These are phyloP conservation scores for Ernsta delagoae DNA, from an alignment of 2,888 invertebrate species.

Conservation along the genomic window DNA sequence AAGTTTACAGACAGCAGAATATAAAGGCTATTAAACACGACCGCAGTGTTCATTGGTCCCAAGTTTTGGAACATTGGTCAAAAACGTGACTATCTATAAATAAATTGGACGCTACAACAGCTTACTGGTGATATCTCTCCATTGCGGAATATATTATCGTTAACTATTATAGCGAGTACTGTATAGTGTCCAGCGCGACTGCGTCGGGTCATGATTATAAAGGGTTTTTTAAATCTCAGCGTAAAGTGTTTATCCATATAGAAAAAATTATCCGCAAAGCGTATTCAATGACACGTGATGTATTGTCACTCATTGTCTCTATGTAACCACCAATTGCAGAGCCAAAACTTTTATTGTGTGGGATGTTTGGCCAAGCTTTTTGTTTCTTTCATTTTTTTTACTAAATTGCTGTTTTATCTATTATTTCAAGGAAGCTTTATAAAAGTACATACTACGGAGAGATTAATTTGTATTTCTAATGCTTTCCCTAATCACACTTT, in stretches of 20 bases:
- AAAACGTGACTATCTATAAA: conserved; percentile 6
- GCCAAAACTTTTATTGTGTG: too few relatives aligned
- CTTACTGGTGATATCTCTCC: conserved; percentile 15
- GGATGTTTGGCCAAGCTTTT: too few relatives aligned
- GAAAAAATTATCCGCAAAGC: background rate
- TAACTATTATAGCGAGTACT: conserved; percentile 4
- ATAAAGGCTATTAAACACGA: too few relatives aligned
- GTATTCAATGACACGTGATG: conserved; percentile 20
- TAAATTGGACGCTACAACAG: conserved; percentile 3
- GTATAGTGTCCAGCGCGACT: conserved; percentile 14
- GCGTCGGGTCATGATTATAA: background rate
- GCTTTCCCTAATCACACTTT: too few relatives aligned
- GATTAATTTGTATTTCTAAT: too few relatives aligned
- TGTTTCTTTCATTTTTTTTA: too few relatives aligned
- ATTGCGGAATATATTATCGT: conserved; percentile 22
- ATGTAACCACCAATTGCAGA: too few relatives aligned
- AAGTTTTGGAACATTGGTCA: background rate
- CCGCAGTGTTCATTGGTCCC: too few relatives aligned
- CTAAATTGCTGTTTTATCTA: too few relatives aligned
- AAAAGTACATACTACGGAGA: too few relatives aligned
- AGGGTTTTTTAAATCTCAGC: conserved; percentile 13
- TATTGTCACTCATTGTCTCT: background rate
- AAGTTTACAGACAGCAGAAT: too few relatives aligned
- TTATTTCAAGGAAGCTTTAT: too few relatives aligned
- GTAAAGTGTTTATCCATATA: conserved; percentile 1